These are phyloP conservation scores for Gavia stellata DNA, from an alignment of 2,113 vertebrate species.

Conservation along the genomic window DNA sequence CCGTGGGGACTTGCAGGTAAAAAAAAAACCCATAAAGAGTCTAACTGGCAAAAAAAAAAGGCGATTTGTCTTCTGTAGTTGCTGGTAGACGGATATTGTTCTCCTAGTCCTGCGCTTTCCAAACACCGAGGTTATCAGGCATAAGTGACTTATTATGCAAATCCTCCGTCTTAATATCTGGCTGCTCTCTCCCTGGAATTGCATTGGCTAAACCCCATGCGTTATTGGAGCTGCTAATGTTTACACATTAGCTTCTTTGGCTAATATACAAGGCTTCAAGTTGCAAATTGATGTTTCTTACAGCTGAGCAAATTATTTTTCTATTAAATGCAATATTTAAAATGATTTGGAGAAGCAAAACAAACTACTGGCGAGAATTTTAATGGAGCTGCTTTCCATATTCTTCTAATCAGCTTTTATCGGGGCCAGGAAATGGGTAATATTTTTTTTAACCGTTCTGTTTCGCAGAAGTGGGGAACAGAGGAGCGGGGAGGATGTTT, in stretches of 20 bases:
- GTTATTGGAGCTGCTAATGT: conserved; percentile 56
- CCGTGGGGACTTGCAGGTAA: not conserved
- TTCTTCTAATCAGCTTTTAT: conserved; percentile 25
- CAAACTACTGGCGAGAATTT: conserved; percentile 57
- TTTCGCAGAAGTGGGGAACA: not conserved
- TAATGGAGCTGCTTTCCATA: conserved; percentile 50
- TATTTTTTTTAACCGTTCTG: not conserved
- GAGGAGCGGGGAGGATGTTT: not conserved
- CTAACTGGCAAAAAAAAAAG: not conserved
- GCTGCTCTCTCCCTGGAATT: conserved; percentile 56
- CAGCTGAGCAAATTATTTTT: conserved; percentile 67
- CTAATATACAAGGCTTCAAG: conserved; percentile 57
- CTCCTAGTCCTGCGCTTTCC: not conserved
- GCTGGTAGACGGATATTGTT: conserved; percentile 23
- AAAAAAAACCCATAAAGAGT: not conserved
- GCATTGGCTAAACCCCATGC: conserved; percentile 48
- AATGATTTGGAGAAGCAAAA: conserved; percentile 50
- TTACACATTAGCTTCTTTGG: conserved; percentile 65
- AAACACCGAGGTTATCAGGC: conserved; percentile 49
- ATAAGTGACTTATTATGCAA: conserved; percentile 68
- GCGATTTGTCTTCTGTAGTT: not conserved
- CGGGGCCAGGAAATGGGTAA: not conserved
- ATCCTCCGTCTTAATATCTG: conserved; percentile 55
- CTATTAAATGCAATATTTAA: conserved; percentile 69
- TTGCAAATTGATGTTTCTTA: conserved; percentile 68